Conservation (phyloP, 2,888 invertebrate species). For the Dermolepida albohirtum region DNA sequence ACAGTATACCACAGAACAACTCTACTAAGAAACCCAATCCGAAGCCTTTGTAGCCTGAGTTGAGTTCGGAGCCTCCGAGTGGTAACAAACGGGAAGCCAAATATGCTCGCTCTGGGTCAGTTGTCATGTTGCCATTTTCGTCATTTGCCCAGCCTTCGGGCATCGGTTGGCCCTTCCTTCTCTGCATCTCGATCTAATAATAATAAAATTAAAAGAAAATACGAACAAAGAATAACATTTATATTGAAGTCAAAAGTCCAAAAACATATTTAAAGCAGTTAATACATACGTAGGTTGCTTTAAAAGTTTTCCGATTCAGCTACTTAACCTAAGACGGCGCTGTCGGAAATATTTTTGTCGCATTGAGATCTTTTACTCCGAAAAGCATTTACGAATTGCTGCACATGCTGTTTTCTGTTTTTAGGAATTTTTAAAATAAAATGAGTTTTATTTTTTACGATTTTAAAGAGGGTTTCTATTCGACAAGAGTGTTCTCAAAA, state of each 20-base stretch:
- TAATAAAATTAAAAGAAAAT: slow-evolving; percentile 20
- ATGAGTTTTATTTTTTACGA: no score
- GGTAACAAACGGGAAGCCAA: slow-evolving; percentile 74
- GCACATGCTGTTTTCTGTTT: no score
- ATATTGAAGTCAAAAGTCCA: no score
- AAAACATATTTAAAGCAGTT: no score
- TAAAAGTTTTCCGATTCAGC: neutral
- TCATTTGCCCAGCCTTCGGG: slow-evolving; percentile 88
- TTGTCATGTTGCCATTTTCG: slow-evolving; percentile 70
- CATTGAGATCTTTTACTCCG: no score
- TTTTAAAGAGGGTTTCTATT: no score
- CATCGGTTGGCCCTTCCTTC: slow-evolving; percentile 79
- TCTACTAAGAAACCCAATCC: slow-evolving; percentile 90
- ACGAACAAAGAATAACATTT: no score
- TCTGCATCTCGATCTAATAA: slow-evolving; percentile 79
- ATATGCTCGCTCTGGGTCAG: slow-evolving; percentile 74
- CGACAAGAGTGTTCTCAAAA: no score
- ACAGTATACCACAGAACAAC: slow-evolving; percentile 85
- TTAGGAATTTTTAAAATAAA: no score
- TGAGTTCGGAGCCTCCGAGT: slow-evolving; percentile 77
- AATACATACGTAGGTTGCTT: no score
- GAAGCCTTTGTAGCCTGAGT: slow-evolving; percentile 90
- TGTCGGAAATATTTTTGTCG: no score
- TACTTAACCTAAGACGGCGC: neutral
- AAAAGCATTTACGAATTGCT: no score